A percentile compares a stretch with the other conserved stretches of the same genome.
These are phyloP conservation scores for Antidorcas marsupialis DNA, from an alignment of 2,113 vertebrate genomes.

Conservation along the genomic window DNA sequence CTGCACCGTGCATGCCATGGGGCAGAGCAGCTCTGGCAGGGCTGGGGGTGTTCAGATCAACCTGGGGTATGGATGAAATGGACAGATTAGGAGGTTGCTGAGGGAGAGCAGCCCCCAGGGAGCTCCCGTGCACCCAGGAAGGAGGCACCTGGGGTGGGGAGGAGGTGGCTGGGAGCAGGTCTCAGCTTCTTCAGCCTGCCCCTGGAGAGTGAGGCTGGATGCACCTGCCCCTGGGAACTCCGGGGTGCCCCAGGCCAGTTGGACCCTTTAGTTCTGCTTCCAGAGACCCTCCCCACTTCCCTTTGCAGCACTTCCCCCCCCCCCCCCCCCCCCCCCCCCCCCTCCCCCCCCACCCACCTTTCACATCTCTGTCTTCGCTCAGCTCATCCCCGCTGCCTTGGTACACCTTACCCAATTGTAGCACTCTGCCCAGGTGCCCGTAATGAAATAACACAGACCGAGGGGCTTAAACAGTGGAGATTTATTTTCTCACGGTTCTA, in stretches of 20 bases:
- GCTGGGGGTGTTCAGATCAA: not conserved
- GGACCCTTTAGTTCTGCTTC: not conserved
- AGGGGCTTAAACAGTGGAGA: too few species aligned
- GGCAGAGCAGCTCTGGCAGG: not conserved
- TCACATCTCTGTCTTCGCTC: too few species aligned
- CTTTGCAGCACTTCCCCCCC: too few species aligned
- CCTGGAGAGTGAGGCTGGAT: not conserved
- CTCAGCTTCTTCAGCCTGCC: not conserved
- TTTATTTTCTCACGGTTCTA: too few species aligned
- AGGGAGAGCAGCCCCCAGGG: not conserved
- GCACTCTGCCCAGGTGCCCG: too few species aligned
- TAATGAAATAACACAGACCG: too few species aligned
- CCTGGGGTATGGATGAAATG: not conserved
- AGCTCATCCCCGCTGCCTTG: too few species aligned
- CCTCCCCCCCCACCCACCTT: too few species aligned
- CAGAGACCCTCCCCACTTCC: not conserved
- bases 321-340: too few species aligned
- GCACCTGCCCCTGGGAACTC: not conserved
- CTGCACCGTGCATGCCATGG: not conserved
- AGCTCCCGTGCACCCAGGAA: not conserved
- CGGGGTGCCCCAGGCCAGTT: not conserved
- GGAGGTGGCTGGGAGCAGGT: not conserved
- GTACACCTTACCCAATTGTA: too few species aligned
- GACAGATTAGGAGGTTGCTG: not conserved
- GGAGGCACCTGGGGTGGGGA: not conserved